A percentile compares a stretch with the other conserved stretches of the same genome.
Evolutionary conservation across 2,797 vertebrate genomes (phyloP).

Genomic region (Sebastes hopkinsi): DNA sequence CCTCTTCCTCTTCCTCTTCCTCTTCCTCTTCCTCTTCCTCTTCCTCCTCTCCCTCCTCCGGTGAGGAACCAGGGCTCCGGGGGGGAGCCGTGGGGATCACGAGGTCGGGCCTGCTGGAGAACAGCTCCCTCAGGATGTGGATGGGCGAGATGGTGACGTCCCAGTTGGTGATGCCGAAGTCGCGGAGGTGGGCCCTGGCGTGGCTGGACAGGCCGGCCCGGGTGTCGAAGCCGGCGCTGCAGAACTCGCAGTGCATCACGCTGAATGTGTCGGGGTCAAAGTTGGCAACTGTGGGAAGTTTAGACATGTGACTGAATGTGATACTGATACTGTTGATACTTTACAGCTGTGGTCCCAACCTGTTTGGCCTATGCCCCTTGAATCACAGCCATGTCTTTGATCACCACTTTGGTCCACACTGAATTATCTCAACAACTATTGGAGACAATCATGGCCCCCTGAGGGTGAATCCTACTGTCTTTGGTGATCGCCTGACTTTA

Average conservation of each 20-base stretch:
- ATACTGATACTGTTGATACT: too few species aligned
- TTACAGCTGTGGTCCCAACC: background rate
- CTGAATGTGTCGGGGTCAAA: slow-evolving; percentile 97
- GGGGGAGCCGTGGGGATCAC: slow-evolving; percentile 85
- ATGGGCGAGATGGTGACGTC: slow-evolving; percentile 96
- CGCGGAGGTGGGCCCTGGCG: slow-evolving; percentile 93
- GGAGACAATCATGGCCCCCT: background rate
- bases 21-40: slow-evolving; percentile 59
- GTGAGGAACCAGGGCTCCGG: slow-evolving; percentile 56
- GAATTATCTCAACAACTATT: background rate
- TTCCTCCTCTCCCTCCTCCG: slow-evolving; percentile 62
- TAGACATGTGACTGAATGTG: background rate
- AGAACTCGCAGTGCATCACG: slow-evolving; percentile 98
- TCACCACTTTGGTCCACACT: background rate
- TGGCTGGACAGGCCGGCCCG: slow-evolving; percentile 96
- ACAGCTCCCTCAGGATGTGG: slow-evolving; percentile 92
- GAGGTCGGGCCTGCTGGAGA: slow-evolving; percentile 90
- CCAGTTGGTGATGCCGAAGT: slow-evolving; percentile 98
- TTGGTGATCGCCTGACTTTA: background rate
- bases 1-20: slow-evolving; percentile 47
- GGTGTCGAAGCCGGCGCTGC: slow-evolving; percentile 95
- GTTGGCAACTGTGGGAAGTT: slow-evolving; percentile 88
- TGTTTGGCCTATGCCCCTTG: background rate
- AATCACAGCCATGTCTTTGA: background rate
- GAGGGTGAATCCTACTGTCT: background rate